These are phyloP conservation scores for Camelus dromedarius DNA, from an alignment of 2,113 vertebrate genomes.

Conservation along the genomic window DNA sequence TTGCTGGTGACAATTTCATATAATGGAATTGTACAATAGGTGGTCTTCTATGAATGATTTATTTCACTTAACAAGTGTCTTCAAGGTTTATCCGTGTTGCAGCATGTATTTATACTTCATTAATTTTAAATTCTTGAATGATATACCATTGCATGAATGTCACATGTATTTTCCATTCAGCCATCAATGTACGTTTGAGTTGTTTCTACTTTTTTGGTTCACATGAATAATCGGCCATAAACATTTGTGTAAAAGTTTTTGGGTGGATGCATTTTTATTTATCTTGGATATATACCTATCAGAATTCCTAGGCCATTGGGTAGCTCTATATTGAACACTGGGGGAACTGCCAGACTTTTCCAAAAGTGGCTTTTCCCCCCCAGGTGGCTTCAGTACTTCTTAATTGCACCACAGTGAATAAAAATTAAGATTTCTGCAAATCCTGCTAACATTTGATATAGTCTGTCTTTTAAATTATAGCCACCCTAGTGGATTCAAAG, in stretches of 20 bases:
- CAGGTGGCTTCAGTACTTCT: background rate
- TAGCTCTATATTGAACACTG: background rate
- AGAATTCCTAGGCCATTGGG: background rate
- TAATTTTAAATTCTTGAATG: background rate
- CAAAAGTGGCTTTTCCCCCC: background rate
- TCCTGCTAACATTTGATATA: background rate
- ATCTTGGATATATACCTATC: background rate
- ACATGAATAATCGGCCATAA: background rate
- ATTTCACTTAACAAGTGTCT: background rate
- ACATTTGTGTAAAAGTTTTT: background rate
- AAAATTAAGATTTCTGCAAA: background rate
- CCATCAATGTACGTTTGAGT: background rate
- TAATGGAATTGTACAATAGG: background rate
- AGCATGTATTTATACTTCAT: background rate
- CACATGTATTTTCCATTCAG: background rate
- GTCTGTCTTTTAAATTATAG: background rate
- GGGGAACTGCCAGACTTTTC: background rate
- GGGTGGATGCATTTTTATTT: background rate
- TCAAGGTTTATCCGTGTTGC: background rate
- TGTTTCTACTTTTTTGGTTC: background rate
- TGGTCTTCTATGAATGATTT: too few relatives aligned
- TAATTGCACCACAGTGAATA: background rate
- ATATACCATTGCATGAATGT: background rate
- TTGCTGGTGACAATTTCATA: background rate
- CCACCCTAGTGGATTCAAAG: background rate